Percentiles rank a stretch among this genome's conserved stretches.
phyloP scores from a whole-genome alignment of 2,888 invertebrate species.

The Empis stercorea region DNA sequence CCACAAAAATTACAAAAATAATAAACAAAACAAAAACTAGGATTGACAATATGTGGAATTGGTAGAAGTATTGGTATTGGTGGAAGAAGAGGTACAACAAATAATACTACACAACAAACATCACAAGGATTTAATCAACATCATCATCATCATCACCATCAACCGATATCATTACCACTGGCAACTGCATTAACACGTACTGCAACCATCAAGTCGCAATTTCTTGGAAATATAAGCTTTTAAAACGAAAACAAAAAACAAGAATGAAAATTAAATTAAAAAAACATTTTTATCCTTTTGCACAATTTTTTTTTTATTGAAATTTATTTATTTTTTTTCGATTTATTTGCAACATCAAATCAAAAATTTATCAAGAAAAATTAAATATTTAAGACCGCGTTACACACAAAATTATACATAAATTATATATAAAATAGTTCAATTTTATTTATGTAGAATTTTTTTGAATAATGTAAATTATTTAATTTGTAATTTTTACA shows the following conservation, averaged over 20 bases:
- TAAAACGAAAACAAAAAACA: conserved; percentile 16
- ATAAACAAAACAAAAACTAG: conserved; percentile 17
- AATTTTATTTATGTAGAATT: too few species aligned
- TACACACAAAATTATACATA: too few species aligned
- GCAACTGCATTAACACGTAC: conserved; percentile 34
- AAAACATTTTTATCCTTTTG: too few species aligned
- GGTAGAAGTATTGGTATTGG: conserved; percentile 34
- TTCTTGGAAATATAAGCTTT: conserved; percentile 35
- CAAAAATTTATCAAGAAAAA: too few species aligned
- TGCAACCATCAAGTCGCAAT: conserved; percentile 35
- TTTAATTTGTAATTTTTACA: too few species aligned
- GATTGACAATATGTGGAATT: conserved; percentile 37
- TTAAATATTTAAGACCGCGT: too few species aligned
- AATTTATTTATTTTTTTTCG: too few species aligned
- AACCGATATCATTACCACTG: conserved; percentile 31
- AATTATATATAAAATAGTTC: too few species aligned
- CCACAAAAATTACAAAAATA: too few species aligned
- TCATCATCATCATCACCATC: conserved; percentile 16
- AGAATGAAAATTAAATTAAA: not conserved
- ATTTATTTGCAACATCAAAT: too few species aligned
- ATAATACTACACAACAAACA: conserved; percentile 22
- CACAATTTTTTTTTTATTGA: too few species aligned
- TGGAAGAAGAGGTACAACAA: conserved; percentile 17
- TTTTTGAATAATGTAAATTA: too few species aligned
- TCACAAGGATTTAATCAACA: conserved; percentile 22